Base-by-base conservation (phyloP, 2,113 vertebrate species). In the Eolophus roseicapilla region DNA sequence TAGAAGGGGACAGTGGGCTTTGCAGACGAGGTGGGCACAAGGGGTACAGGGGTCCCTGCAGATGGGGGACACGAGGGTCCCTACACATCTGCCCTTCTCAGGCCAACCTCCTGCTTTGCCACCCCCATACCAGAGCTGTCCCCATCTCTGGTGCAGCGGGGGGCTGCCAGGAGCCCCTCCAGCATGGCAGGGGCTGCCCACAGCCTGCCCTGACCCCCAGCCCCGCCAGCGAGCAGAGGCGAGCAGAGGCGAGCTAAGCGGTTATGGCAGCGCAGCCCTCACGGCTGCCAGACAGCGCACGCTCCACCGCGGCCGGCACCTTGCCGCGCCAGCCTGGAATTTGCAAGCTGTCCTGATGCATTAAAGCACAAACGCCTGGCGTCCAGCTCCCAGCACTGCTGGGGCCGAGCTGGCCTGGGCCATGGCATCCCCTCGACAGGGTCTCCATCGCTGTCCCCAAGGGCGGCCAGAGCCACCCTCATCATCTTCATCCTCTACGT, bases 281-380 rank as follows among this genome's bases (percentile, higher is more conserved):
- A 19, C 73, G 25, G 67, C 82, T 29, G 16, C 55, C 7, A 82
- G 75, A 86, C 64, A 70, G 64, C 81, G 68, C 90, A 62, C 49
- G 57, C 93, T 95, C 80, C 1, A 19, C 49, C 81, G 37, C 46
- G 12, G 91, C 79, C 86, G 33, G 46, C 93, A 90, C 95, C 91
- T 79, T 46, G 47, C 86, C 86, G 31, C 73, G 73, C 91, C 95
- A 70, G 95, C 43, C 93, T 70, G 93, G 93, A 91, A 96, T 94
- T 92, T 84, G 91, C 95, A 78, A 94, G 95, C 93, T 96, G 96
- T 95, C 96, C 93, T 92, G 77, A 95, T 91, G 92, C 92, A 96
- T 92, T 94, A 94, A 67, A 63, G 95, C 28, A 9, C 96, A 53
- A 92, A 91, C 14, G 50, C 92, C 81, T 9, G 77, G 93, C 68